These are phyloP conservation scores for Drosophila mojavensis DNA, from an alignment of 1,140 invertebrate genomes.

Conservation along the genomic window DNA sequence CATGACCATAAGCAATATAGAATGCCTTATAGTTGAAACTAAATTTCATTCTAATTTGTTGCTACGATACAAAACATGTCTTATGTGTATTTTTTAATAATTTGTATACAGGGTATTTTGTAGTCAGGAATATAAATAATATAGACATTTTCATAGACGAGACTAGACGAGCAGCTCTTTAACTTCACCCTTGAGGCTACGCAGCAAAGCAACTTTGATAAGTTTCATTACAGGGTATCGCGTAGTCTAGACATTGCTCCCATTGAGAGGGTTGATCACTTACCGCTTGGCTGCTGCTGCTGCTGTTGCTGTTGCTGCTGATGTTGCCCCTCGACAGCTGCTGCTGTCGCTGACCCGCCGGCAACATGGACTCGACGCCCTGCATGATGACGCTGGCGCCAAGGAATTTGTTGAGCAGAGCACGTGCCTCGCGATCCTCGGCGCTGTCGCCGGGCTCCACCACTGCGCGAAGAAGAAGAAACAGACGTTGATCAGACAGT, in stretches of 20 bases:
- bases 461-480: constrained; percentile 81
- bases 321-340: constrained; percentile 25
- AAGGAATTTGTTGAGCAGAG: constrained; percentile 91
- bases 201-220: too few species aligned
- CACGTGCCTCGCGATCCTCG: constrained; percentile 89
- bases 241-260: not conserved
- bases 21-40: too few species aligned
- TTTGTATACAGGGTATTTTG: too few species aligned
- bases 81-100: too few species aligned
- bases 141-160: too few species aligned
- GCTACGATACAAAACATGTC: too few species aligned
- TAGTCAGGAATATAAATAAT: too few species aligned
- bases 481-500: not conserved
- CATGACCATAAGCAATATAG: too few species aligned
- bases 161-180: too few species aligned
- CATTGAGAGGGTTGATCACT: constrained; percentile 33
- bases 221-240: constrained; percentile 6
- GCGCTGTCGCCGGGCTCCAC: constrained; percentile 86
- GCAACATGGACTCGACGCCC: constrained; percentile 83
- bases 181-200: too few species aligned
- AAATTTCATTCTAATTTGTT: too few species aligned
- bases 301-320: constrained; percentile 29
- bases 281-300: constrained; percentile 61
- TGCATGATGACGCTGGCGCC: constrained; percentile 90
- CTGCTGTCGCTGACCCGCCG: constrained; percentile 48